Percentiles rank a stretch among this genome's conserved stretches.
These are phyloP conservation scores for Caenorhabditis sp. DNA, from an alignment of 2,888 invertebrate species.

Conservation along the genomic window DNA sequence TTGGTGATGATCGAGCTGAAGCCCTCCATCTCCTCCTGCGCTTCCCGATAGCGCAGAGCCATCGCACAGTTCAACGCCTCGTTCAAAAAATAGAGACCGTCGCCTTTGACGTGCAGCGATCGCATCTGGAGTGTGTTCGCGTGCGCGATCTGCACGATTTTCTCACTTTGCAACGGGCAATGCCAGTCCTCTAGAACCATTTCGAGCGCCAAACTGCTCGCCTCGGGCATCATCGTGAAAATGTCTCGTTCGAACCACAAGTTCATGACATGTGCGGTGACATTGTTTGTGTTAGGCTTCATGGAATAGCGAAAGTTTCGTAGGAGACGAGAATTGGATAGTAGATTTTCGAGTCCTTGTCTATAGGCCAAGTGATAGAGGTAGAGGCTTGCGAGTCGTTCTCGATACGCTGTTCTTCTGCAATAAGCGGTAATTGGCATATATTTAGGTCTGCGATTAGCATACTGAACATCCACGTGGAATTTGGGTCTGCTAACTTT, in stretches of 20 bases:
- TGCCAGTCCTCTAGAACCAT: constrained; percentile 33
- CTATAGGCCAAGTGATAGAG: constrained; percentile 3
- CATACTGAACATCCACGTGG: not conserved
- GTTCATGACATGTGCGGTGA: not conserved
- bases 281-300: not conserved
- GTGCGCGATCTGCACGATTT: constrained; percentile 39
- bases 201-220: constrained; percentile 24
- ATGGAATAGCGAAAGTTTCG: constrained; percentile 15
- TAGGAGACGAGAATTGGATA: constrained; percentile 6
- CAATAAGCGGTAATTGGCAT: too few relatives aligned
- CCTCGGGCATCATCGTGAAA: constrained; percentile 8
- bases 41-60: not conserved
- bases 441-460: too few relatives aligned
- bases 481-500: too few relatives aligned
- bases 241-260: not conserved
- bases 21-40: constrained; percentile 32
- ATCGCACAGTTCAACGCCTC: constrained; percentile 31
- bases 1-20: constrained; percentile 7
- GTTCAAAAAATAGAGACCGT: constrained; percentile 22
- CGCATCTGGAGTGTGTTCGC: constrained; percentile 43
- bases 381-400: not conserved
- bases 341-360: constrained; percentile 7
- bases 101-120: constrained; percentile 4
- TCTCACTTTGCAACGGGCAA: constrained; percentile 25
- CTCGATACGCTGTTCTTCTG: not conserved